A percentile compares a stretch with the other conserved stretches of the same genome.
Evolutionary conservation across 2,113 vertebrate genomes (phyloP).

Genomic region (Ploceus nigricollis): DNA sequence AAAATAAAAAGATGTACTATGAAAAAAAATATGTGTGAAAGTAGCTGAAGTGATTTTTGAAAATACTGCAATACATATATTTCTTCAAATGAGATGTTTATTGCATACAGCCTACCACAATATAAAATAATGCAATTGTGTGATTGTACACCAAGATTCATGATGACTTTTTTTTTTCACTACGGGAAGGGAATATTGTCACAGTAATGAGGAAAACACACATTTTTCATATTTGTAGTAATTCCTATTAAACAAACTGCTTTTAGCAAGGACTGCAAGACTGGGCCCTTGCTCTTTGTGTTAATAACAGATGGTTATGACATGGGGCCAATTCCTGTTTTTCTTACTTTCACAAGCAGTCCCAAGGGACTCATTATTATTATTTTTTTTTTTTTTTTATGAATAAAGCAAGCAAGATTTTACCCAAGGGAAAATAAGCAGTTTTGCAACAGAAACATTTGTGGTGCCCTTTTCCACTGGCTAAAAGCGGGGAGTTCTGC

Average conservation of each 20-base stretch:
- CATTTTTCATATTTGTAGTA: slow-evolving; percentile 38
- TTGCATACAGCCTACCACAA: neutral
- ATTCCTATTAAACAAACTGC: slow-evolving; percentile 39
- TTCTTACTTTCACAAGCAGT: slow-evolving; percentile 11
- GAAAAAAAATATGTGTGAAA: neutral
- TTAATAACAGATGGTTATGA: slow-evolving; percentile 51
- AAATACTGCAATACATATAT: slow-evolving; percentile 5
- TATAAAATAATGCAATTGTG: slow-evolving; percentile 5
- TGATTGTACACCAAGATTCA: neutral
- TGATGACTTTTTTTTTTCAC: neutral
- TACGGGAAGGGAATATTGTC: slow-evolving; percentile 5
- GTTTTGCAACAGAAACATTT: neutral
- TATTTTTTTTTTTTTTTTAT: neutral
- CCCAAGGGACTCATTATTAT: neutral
- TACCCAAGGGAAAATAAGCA: slow-evolving; percentile 8
- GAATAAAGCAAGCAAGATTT: slow-evolving; percentile 25
- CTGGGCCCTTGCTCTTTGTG: slow-evolving; percentile 5
- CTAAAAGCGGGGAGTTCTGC: neutral
- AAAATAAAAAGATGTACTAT: slow-evolving; percentile 17
- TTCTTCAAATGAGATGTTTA: slow-evolving; percentile 31
- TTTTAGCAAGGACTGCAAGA: slow-evolving; percentile 21
- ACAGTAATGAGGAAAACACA: slow-evolving; percentile 26
- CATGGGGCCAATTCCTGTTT: slow-evolving; percentile 25
- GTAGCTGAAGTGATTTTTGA: neutral
- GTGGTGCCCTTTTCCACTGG: neutral